These are phyloP conservation scores for Dicycla oo DNA, from an alignment of 2,888 invertebrate species.

Conservation along the genomic window DNA sequence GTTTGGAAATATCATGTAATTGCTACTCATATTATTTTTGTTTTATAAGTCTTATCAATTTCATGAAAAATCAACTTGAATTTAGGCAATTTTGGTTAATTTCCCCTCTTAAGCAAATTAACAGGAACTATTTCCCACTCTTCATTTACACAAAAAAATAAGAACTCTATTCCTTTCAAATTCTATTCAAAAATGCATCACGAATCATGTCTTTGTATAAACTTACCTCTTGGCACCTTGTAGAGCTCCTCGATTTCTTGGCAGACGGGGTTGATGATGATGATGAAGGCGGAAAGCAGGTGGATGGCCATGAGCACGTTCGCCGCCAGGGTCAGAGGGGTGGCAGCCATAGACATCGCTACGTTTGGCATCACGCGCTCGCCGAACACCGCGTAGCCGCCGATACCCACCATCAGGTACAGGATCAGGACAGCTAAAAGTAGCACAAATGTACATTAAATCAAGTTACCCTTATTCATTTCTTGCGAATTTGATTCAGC, in stretches of 20 bases:
- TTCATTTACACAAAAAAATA: not conserved
- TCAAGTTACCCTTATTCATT: not conserved
- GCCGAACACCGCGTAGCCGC: constrained; percentile 92
- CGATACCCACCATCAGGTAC: constrained; percentile 91
- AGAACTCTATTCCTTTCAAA: not conserved
- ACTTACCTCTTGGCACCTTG: constrained; percentile 90
- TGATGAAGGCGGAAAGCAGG: constrained; percentile 92
- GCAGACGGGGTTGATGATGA: constrained; percentile 93
- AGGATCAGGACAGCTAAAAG: constrained; percentile 88
- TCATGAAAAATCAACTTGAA: no score
- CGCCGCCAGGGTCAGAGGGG: constrained; percentile 89
- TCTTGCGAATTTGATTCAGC: not conserved
- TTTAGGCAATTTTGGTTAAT: no score
- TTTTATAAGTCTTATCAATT: no score
- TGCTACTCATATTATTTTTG: no score
- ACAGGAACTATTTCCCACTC: not conserved
- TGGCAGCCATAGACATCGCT: constrained; percentile 88
- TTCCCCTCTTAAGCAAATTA: not conserved
- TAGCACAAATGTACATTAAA: not conserved
- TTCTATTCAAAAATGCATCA: not conserved
- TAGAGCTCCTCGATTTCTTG: constrained; percentile 93
- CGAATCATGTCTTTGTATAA: not conserved
- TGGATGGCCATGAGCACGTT: constrained; percentile 92
- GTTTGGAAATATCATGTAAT: no score
- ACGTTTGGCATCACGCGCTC: constrained; percentile 91